Base-by-base conservation (phyloP, 2,113 vertebrate genomes). In the Argyrosomus japonicus region DNA sequence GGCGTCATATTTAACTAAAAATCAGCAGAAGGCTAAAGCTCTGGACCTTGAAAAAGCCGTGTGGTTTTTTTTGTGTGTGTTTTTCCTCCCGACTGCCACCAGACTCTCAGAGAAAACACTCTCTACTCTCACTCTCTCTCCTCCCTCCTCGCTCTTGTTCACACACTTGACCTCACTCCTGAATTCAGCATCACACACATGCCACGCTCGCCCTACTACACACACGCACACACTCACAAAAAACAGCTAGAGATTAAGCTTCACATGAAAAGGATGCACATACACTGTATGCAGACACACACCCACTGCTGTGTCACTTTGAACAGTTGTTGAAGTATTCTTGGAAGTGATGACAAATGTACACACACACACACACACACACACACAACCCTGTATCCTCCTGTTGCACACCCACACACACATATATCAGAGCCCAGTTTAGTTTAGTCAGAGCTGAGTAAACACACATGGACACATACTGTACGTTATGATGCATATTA, bases 311-410 rank as follows among this genome's bases (percentile, higher is more conserved):
- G 75, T 82, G 83, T 86, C 74, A 68, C 75, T 92, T 79, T 77
- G 60, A 92, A 83, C 93, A 91, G 90, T 91, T 92, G 93, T 81
- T 85, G 17, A 87, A 84, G 74, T 92, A 91, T 94, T 93, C 82
- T 92, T 91, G 83, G 87, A 90, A 70, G 81, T 79, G 92, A 86
- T 90, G 87, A 92, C 88, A 88, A 90, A 92, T 88, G 83, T 54
- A 61, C 58, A 69, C 74, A 86, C 82, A 74, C 87, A 84, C 29
- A 68, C 87, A 84, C 29, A 68, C 54, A 57, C 54, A 53, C 7
- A 53, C 69, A 82, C 81, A 36, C 79, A 68, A 32, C 43, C 77
- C 54, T 29, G 11, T 60, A 79, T 81, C 82, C 64, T 88, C 76
- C 83, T 81, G 86, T 79, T 78, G 71, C 78, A 87, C 84, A 80